Evolutionary conservation across 1,140 invertebrate species (phyloP), one percentile per base, ranked within the genome.

Genomic region (Drosophila nigrodunni): DNA sequence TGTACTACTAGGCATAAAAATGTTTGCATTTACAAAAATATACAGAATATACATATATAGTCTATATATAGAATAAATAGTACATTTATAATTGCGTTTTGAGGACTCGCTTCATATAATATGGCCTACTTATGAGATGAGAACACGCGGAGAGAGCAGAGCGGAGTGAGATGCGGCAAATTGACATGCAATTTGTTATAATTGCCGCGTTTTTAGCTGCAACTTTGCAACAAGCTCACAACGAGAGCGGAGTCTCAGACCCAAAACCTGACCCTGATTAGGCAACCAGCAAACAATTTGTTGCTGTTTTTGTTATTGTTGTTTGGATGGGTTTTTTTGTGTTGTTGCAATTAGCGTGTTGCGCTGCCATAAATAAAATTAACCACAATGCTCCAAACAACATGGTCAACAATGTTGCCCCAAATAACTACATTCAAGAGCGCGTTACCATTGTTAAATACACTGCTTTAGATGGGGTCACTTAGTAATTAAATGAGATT

Each of bases 171-270:
- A 18, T 4, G 13, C 5, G 13, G 18, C 46, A 82, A 82, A 88
- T 87, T 87, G 83, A 88, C 83, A 88, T 88, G 82, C 83, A 88
- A 87, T 85, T 85, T 87, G 85, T 76, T 75, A 79, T 88, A 87
- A 86, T 86, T 82, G 83, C 41, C 43, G 54, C 54, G 18, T 37
- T 41, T 30, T 11, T n/a, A 3, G 47, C 7, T 11, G 13, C 30
- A 18, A 15, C 7, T 18, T 41, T 58, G 8, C 11, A 5, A 34
- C 30, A 7, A 21, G 18, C 18, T 21, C 18, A 21, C 18, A 21
- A 2, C 18, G 49, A 54, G 25, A 35, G 30, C 21, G 60, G 34
- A 25, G 39, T 44, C 39, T 60, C 71, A 18, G 37, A 35, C 55
- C 65, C 58, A 82, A 82, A 82, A 59, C 50, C 44, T 68, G 66